Evolutionary conservation across 92 coral and sea anemone species (phyloP).

Genomic region (Siderastrea radians): DNA sequence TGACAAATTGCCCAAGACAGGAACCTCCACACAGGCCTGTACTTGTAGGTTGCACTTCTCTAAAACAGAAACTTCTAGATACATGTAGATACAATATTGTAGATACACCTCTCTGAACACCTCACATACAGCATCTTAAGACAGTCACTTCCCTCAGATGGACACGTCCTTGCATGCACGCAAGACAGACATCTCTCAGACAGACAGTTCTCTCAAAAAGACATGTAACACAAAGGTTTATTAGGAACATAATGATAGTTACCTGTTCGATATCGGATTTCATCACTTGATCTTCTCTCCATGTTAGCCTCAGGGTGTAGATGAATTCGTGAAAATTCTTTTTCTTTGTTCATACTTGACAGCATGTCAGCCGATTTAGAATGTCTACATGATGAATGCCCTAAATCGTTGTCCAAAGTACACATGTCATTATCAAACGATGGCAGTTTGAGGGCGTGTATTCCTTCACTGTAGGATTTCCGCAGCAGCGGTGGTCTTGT

Average conservation of each 20-base stretch:
- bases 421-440: conserved; percentile 35
- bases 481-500: conserved; percentile 67
- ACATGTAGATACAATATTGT: too few relatives aligned
- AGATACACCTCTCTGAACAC: too few relatives aligned
- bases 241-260: not conserved
- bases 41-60: too few relatives aligned
- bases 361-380: conserved; percentile 44
- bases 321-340: conserved; percentile 27
- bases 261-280: conserved; percentile 73
- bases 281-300: conserved; percentile 88
- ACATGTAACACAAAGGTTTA: not conserved
- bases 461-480: conserved; percentile 90
- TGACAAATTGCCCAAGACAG: too few relatives aligned
- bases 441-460: conserved; percentile 62
- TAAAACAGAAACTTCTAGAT: too few relatives aligned
- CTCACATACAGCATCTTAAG: too few relatives aligned
- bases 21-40: too few relatives aligned
- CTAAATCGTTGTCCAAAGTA: conserved; percentile 41
- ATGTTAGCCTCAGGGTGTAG: conserved; percentile 37
- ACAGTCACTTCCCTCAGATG: too few relatives aligned
- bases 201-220: not conserved
- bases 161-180: too few relatives aligned
- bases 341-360: conserved; percentile 29
- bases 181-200: too few relatives aligned
- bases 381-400: conserved; percentile 43